phyloP scores from a whole-genome alignment of 2,888 invertebrate species.

The Agapostemon virescens region DNA sequence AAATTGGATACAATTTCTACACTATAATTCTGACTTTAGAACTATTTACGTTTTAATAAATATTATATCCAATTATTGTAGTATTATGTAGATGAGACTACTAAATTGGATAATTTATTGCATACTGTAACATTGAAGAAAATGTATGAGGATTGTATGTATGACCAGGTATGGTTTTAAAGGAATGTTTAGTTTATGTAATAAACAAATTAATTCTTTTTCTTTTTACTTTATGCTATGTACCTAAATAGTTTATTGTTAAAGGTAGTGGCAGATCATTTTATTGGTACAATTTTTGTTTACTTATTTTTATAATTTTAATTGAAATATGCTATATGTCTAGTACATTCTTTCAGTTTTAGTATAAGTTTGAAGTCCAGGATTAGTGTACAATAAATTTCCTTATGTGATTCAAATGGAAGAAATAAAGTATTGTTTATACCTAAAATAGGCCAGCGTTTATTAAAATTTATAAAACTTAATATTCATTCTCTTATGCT shows the following conservation, averaged over 20 bases:
- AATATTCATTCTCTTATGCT: neutral
- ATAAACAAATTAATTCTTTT: neutral
- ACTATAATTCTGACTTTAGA: conserved; percentile 15
- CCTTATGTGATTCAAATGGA: conserved; percentile 19
- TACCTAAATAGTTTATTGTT: conserved; percentile 2
- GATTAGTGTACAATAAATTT: conserved; percentile 29
- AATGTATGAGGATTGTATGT: conserved; percentile 36
- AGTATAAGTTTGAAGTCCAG: neutral
- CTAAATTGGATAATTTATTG: conserved; percentile 18
- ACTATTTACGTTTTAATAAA: conserved; percentile 12
- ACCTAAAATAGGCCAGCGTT: conserved; percentile 8
- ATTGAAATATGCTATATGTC: conserved; percentile 2
- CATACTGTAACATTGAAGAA: conserved; percentile 11
- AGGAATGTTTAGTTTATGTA: neutral
- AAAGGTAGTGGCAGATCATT: conserved; percentile 15
- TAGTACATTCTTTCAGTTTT: conserved; percentile 14
- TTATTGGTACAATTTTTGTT: conserved; percentile 18
- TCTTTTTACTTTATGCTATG: conserved; percentile 19
- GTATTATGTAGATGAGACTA: conserved; percentile 18
- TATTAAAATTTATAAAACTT: conserved; percentile 14
- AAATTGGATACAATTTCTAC: conserved; percentile 23
- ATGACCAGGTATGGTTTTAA: conserved; percentile 11
- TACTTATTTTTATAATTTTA: conserved; percentile 11
- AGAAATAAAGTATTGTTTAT: conserved; percentile 19
- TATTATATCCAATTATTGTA: conserved; percentile 14